Evolutionary conservation across 2,113 vertebrate species (phyloP), one percentile per base, ranked within the genome.

Genomic region (Phalacrocorax pelagicus): DNA sequence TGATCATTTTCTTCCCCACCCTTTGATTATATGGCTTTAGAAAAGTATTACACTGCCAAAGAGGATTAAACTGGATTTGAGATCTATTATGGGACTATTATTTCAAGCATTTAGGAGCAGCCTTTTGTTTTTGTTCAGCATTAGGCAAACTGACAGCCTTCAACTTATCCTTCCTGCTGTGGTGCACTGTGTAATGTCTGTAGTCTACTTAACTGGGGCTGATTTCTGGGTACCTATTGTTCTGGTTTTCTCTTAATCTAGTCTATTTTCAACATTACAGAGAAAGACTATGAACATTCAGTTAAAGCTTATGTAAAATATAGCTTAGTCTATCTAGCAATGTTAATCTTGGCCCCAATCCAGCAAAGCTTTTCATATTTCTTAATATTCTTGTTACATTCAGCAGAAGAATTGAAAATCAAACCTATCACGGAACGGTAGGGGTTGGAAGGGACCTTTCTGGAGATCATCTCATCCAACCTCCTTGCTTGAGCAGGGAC

Each of bases 51-150:
- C 58, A 22, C 36, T 94, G 77, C 65, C 86, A 80, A 94, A 92
- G 83, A 92, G 62, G 72, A 95, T 96, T 96, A 97, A 96, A 71
- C 14, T 69, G 83, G 90, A 81, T 95, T 95, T 94, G 65, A 92
- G 69, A 91, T 86, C 80, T 61, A 46, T 10, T 34, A 74, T 62
- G 57, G 57, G 54, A 58, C 62, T 61, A 72, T 94, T 94, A 92
- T 87, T 89, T 79, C 70, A 87, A 79, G 65, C 32, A 87, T 85
- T 92, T 73, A 83, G 54, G 66, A 92, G 26, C 40, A 87, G 73
- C 26, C 23, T 87, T 94, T 94, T 88, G 72, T 10, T 94, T 95
- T 81, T 1, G 1, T 87, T 92, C 61, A 38, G 70, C 74, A 66
- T 89, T 91, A 94, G 66, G 34, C 51, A 84, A 92, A 91, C 57